These are phyloP conservation scores for Pentamera pediparva DNA, from an alignment of 53 echinoderm and acorn worm species.

Conservation along the genomic window DNA sequence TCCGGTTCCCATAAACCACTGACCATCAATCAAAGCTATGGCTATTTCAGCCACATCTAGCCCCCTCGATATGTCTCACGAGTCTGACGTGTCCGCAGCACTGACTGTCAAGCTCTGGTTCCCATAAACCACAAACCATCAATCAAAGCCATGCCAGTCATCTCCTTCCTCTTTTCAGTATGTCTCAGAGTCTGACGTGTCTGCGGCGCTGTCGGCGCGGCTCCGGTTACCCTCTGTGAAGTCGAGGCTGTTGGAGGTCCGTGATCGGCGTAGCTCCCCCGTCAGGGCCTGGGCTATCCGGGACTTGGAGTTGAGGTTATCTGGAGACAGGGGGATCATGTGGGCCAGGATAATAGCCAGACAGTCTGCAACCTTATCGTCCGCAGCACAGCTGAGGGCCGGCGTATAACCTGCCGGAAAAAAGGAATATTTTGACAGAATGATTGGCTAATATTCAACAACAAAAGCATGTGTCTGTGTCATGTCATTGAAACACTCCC, in stretches of 20 bases:
- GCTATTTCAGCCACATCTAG: no score
- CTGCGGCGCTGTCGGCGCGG: conserved; percentile 82
- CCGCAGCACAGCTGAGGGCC: conserved; percentile 93
- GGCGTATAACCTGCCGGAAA: conserved; percentile 81
- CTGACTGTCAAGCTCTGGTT: conserved; percentile 71
- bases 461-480: background rate
- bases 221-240: conserved; percentile 83
- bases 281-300: conserved; percentile 90
- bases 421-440: background rate
- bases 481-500: background rate
- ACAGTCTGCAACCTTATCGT: conserved; percentile 92
- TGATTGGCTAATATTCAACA: background rate
- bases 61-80: no score
- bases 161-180: conserved; percentile 40
- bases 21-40: no score
- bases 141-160: no score
- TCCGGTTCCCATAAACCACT: no score
- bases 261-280: conserved; percentile 76
- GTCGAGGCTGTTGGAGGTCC: conserved; percentile 72
- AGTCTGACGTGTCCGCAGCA: conserved; percentile 79
- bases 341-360: conserved; percentile 95
- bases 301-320: conserved; percentile 81
- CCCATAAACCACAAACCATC: background rate
- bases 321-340: conserved; percentile 97
- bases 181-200: conserved; percentile 96